Evolutionary conservation across 2,113 vertebrate genomes (phyloP).

Genomic region (Xiphophorus hellerii): DNA sequence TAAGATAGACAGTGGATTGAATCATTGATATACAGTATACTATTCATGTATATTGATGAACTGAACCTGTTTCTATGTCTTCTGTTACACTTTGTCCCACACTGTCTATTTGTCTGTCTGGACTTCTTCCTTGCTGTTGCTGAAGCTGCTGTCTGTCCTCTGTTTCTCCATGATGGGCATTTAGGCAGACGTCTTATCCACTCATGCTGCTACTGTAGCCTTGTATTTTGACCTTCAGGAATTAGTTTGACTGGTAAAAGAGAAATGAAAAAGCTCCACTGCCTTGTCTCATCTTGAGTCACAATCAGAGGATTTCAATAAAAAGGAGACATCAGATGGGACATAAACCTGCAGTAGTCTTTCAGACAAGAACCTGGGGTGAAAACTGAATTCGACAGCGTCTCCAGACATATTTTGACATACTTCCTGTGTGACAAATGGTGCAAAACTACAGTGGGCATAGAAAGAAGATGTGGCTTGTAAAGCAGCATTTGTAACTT

Average conservation of each 20-base stretch:
- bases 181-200: no score
- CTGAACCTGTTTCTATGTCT: background rate
- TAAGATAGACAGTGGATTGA: no score
- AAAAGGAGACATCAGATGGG: background rate
- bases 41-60: no score
- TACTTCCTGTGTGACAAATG: no score
- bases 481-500: no score
- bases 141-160: background rate
- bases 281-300: constrained; percentile 85
- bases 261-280: constrained; percentile 87
- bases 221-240: constrained; percentile 77
- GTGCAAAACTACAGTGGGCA: no score
- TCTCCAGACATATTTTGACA: no score
- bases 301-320: constrained; percentile 42
- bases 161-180: background rate
- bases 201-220: no score
- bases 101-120: no score
- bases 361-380: background rate
- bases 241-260: constrained; percentile 87
- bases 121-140: background rate
- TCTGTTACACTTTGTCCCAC: background rate
- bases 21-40: no score
- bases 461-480: no score
- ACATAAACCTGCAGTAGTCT: background rate
- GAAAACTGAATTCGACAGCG: no score